Evolutionary conservation across 2,888 invertebrate species (phyloP).

Genomic region (Clivina fossor): DNA sequence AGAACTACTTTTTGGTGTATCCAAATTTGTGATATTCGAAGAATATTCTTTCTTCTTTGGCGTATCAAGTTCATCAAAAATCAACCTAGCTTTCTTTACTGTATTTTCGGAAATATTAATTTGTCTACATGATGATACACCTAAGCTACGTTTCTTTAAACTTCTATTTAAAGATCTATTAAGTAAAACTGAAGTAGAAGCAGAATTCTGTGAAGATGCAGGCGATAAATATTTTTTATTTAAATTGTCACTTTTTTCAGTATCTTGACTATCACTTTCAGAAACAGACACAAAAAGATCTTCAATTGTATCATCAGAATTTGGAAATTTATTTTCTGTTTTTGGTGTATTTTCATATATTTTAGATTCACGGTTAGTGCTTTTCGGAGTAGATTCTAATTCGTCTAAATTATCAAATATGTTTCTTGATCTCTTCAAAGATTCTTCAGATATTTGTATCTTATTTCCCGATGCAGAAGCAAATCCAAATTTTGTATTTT

Average conservation of each 20-base stretch:
- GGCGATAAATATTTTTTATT: constrained; percentile 10
- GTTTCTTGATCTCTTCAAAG: constrained; percentile 45
- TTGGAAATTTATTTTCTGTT: too few relatives aligned
- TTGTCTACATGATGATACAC: constrained; percentile 45
- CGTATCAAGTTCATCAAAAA: constrained; percentile 40
- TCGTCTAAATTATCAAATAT: constrained; percentile 47
- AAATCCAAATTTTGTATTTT: neutral
- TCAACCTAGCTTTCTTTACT: constrained; percentile 43
- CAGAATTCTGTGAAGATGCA: constrained; percentile 6
- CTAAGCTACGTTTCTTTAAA: constrained; percentile 43
- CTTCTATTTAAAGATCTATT: constrained; percentile 6
- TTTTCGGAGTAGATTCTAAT: constrained; percentile 43
- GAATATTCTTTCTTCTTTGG: constrained; percentile 17
- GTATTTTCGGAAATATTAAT: constrained; percentile 45
- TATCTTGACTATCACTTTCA: constrained; percentile 37
- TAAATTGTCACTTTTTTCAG: constrained; percentile 28
- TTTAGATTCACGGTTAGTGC: neutral
- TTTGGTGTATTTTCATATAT: neutral
- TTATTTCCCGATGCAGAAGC: neutral
- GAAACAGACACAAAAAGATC: constrained; percentile 37
- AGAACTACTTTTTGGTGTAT: too few relatives aligned
- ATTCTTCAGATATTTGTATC: constrained; percentile 44
- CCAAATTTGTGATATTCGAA: constrained; percentile 25
- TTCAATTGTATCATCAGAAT: too few relatives aligned
- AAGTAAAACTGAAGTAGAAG: constrained; percentile 20